phyloP scores from a whole-genome alignment of 2,113 vertebrate genomes.

The Barnardius zonarius region DNA sequence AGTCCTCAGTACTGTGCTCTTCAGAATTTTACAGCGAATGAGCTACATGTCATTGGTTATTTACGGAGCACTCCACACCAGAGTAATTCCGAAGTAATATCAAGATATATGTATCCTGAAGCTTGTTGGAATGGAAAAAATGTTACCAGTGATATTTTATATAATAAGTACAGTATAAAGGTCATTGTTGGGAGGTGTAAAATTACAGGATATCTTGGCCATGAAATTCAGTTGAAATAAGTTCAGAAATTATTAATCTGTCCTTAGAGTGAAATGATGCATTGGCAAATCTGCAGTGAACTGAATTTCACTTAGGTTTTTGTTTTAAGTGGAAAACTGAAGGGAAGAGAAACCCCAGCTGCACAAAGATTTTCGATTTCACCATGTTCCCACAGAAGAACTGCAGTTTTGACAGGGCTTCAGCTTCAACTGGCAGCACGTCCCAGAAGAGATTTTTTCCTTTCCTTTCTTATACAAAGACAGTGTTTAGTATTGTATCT shows the following conservation, averaged over 20 bases:
- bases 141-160: conserved; percentile 65
- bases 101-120: conserved; percentile 61
- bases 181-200: conserved; percentile 61
- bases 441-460: conserved; percentile 61
- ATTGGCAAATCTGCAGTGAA: conserved; percentile 55
- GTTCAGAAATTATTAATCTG: conserved; percentile 67
- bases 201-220: conserved; percentile 63
- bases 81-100: conserved; percentile 61
- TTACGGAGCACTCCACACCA: conserved; percentile 56
- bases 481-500: conserved; percentile 61
- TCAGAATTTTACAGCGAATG: conserved; percentile 61
- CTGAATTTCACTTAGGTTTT: conserved; percentile 57
- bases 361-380: conserved; percentile 59
- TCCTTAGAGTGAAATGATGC: conserved; percentile 63
- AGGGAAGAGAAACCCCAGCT: conserved; percentile 44
- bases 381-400: conserved; percentile 63
- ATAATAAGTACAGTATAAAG: conserved; percentile 67
- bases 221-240: conserved; percentile 68
- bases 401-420: conserved; percentile 70
- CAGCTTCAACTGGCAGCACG: conserved; percentile 64
- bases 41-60: conserved; percentile 64
- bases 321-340: conserved; percentile 58
- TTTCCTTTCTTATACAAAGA: conserved; percentile 66
- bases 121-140: conserved; percentile 67
- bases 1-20: conserved; percentile 24